Conservation (phyloP, 2,797 vertebrate species). For the Botia kubotai region DNA sequence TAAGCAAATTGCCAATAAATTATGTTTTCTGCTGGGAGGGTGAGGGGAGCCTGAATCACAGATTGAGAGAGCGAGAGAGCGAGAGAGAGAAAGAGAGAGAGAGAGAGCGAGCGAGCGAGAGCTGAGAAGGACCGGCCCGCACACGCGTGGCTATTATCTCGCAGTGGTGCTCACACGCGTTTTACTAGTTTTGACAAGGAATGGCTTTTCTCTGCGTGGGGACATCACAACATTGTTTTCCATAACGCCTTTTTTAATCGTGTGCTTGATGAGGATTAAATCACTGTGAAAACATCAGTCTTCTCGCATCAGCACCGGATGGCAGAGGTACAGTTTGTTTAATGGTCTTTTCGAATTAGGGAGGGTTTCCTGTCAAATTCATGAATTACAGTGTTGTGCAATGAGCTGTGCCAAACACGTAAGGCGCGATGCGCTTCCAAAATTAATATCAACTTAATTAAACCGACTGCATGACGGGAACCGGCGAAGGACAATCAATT, state of each 20-base stretch:
- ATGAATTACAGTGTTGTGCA: constrained; percentile 46
- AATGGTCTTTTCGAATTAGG: constrained; percentile 28
- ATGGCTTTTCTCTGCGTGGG: constrained; percentile 21
- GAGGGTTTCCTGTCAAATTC: constrained; percentile 36
- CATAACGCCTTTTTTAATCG: constrained; percentile 5
- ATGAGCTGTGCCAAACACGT: constrained; percentile 41
- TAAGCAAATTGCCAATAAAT: constrained; percentile 65
- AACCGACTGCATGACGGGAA: constrained; percentile 20
- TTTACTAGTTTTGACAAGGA: constrained; percentile 44
- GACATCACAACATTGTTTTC: constrained; percentile 26
- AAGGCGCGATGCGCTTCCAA: constrained; percentile 30
- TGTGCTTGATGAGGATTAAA: constrained; percentile 53
- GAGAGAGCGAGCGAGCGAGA: constrained; percentile 37
- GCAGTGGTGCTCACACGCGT: constrained; percentile 22
- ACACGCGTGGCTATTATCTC: constrained; percentile 31
- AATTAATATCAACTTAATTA: constrained; percentile 46
- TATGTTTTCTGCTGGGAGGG: constrained; percentile 57
- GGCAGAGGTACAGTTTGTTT: constrained; percentile 50
- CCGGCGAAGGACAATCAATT: constrained; percentile 32
- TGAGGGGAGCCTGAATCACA: constrained; percentile 41
- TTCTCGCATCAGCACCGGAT: constrained; percentile 49
- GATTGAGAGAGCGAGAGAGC: constrained; percentile 1
- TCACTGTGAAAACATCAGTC: constrained; percentile 48
- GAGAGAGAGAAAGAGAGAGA: no score
- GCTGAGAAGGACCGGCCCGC: constrained; percentile 26